Conservation (phyloP, 2,888 invertebrate species). For the Micoletzkya japonica region DNA sequence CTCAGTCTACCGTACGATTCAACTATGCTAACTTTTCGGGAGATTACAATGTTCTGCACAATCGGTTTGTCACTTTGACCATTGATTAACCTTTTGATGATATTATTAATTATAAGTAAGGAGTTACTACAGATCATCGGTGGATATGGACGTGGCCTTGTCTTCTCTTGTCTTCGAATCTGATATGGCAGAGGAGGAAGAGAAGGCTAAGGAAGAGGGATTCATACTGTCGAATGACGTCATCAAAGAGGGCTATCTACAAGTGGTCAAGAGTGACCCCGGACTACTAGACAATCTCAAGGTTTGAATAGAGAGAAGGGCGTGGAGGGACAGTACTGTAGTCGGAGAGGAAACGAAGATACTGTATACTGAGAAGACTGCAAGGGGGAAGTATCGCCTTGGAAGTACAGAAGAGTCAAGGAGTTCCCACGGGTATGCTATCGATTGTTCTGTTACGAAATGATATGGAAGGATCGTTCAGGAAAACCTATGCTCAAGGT, state of each 20-base stretch:
- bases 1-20: constrained; percentile 87
- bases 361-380: constrained; percentile 48
- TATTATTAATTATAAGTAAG: too few species aligned
- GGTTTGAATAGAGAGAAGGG: constrained; percentile 17
- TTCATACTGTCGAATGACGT: constrained; percentile 34
- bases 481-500: constrained; percentile 34
- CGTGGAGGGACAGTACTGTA: constrained; percentile 17
- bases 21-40: constrained; percentile 88
- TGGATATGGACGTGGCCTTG: constrained; percentile 42
- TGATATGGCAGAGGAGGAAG: constrained; percentile 56
- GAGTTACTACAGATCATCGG: constrained; percentile 35
- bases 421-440: constrained; percentile 4
- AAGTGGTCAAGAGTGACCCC: constrained; percentile 50
- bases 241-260: constrained; percentile 46
- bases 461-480: too few species aligned
- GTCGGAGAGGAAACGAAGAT: constrained; percentile 54
- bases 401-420: constrained; percentile 43
- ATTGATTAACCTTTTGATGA: not conserved
- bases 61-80: not conserved
- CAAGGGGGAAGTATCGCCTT: constrained; percentile 50
- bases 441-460: not conserved
- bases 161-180: constrained; percentile 54
- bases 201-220: constrained; percentile 33
- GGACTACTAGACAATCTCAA: constrained; percentile 55
- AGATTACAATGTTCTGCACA: constrained; percentile 70